Conservation (phyloP, 1,140 invertebrate genomes). For the Holcopasites calliopsidis region DNA sequence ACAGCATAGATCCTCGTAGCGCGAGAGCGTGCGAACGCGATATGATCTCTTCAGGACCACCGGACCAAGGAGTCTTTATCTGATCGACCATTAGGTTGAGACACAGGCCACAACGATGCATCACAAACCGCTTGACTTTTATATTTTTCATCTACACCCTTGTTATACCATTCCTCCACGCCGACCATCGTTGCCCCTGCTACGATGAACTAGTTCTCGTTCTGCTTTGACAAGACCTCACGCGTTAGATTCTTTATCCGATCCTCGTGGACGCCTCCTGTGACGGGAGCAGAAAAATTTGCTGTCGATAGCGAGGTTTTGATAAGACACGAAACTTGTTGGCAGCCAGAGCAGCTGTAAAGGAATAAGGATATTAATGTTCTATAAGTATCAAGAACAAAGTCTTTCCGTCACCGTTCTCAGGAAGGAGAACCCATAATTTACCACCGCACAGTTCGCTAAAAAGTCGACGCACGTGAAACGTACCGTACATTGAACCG, state of each 20-base stretch:
- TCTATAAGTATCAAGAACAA: too few relatives aligned
- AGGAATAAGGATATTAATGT: too few relatives aligned
- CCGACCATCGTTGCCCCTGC: conserved; percentile 9
- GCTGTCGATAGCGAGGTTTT: too few relatives aligned
- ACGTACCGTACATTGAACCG: not conserved
- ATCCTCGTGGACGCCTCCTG: conserved; percentile 13
- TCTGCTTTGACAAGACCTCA: conserved; percentile 38
- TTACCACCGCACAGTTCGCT: too few relatives aligned
- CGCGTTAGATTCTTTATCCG: conserved; percentile 44
- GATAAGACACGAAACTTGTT: too few relatives aligned
- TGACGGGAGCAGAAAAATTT: not conserved
- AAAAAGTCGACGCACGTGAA: not conserved
- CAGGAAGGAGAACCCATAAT: too few relatives aligned
- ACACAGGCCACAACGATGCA: conserved; percentile 57
- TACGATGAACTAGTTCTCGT: conserved; percentile 46
- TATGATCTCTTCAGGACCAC: conserved; percentile 66
- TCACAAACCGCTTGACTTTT: conserved; percentile 60
- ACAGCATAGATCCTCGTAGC: conserved; percentile 43
- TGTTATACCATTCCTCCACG: conserved; percentile 39
- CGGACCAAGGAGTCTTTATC: conserved; percentile 61
- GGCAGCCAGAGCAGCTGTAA: too few relatives aligned
- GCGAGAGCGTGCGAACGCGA: conserved; percentile 67
- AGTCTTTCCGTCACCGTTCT: too few relatives aligned
- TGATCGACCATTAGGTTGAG: conserved; percentile 69
- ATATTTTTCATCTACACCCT: conserved; percentile 58